Base-by-base conservation (phyloP, 2,888 invertebrate genomes). In the Hirudinaria manillensis region DNA sequence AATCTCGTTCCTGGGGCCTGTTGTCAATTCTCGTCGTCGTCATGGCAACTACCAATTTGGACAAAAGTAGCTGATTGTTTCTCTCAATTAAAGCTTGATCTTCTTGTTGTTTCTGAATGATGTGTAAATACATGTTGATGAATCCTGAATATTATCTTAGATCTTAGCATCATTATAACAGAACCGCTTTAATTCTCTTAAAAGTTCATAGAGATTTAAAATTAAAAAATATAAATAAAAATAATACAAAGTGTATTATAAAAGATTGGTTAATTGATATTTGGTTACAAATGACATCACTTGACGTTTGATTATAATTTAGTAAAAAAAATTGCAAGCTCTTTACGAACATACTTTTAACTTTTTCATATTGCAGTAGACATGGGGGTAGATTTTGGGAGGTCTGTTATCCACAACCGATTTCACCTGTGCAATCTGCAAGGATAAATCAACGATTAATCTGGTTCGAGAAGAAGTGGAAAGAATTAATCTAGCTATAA, bases 281-380 rank as follows among this genome's bases (percentile, higher is more conserved):
- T 56, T 56, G 6, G 27, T 56, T 27, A 56, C 27, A 24, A 56
- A 56, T 13, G 27, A 56, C 27, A 56, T 56, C 61, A 13, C 13
- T 56, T 36, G 36, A 10, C 10, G 13, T 24, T 61, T 61, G 1
- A 61, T 6, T 61, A 10, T 61, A 61, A 61, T 27, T 16, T 61
- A 19, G 7, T 61, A 6, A 61, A 68, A 10, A 68, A 68, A 34
- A 29, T 16, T 24, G n/a, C 13, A 24, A 6, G 13, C 24, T 68
- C 10, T 68, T 29, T 29, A 68, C 10, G 32, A 13, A 24, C 65
- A 32, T 66, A 75, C 75, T 36, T 32, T 71, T 4, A 75, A 19
- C 53, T 72, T 72, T 45, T 75, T 75, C 75, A 75, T 75, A 19
- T 75, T 71, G 75, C 61, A 75, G 53, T 72, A 75, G 32, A 75